Percentiles rank a stretch among this genome's conserved stretches.
phyloP scores from a whole-genome alignment of 1,140 invertebrate species.

The Geopemphigus sp. region DNA sequence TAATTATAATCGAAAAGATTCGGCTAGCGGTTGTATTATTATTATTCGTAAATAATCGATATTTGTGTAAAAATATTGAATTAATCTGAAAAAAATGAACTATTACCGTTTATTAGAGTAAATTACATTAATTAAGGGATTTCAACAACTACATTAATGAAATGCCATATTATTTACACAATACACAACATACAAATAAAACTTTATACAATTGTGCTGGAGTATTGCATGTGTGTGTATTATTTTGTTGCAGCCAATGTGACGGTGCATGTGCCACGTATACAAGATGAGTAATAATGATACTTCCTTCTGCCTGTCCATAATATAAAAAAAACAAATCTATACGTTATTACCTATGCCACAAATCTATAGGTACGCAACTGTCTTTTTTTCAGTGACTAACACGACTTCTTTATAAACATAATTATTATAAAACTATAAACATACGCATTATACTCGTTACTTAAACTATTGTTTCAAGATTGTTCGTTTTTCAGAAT shows the following conservation, averaged over 20 bases:
- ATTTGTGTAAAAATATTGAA: background rate
- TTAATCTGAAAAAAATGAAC: no score
- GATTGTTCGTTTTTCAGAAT: conserved; percentile 25
- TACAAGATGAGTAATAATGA: conserved; percentile 49
- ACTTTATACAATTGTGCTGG: conserved; percentile 38
- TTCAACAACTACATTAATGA: no score
- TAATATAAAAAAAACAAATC: conserved; percentile 46
- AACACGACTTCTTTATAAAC: conserved; percentile 20
- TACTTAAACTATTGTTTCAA: background rate
- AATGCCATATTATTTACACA: background rate
- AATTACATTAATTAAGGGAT: no score
- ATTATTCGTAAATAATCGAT: background rate
- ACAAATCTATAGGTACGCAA: conserved; percentile 45
- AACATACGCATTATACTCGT: background rate
- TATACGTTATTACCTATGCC: conserved; percentile 46
- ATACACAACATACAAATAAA: conserved; percentile 14
- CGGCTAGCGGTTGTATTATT: no score
- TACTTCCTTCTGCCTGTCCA: conserved; percentile 48
- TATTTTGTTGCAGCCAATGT: conserved; percentile 51
- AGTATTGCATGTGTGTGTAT: conserved; percentile 47
- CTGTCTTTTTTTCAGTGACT: conserved; percentile 38
- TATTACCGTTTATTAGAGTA: background rate
- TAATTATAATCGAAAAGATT: no score
- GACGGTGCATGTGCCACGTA: conserved; percentile 51
- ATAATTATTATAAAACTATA: background rate